A percentile compares a stretch with the other conserved stretches of the same genome.
These are phyloP conservation scores for Myotis findleyi DNA, from an alignment of 2,797 vertebrate genomes.

Conservation along the genomic window DNA sequence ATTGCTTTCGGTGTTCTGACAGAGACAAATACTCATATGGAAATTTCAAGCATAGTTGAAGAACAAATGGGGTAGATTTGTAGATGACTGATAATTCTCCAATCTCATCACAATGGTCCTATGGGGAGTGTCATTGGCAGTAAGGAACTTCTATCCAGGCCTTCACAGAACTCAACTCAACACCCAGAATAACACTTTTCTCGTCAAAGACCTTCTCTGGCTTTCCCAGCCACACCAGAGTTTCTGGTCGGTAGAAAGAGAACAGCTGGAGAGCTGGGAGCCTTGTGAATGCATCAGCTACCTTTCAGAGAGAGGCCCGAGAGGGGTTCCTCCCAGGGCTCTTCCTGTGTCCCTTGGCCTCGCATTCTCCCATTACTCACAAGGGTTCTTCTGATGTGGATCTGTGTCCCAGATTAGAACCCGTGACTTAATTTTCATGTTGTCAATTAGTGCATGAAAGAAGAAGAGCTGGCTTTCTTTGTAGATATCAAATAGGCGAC, in stretches of 20 bases:
- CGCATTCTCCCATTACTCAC: neutral
- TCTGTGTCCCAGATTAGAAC: neutral
- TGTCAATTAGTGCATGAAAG: neutral
- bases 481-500: neutral
- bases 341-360: neutral
- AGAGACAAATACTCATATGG: neutral
- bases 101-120: neutral
- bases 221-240: neutral
- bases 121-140: neutral
- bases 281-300: neutral
- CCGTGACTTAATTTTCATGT: neutral
- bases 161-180: neutral
- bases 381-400: neutral
- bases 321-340: neutral
- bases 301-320: neutral
- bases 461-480: neutral
- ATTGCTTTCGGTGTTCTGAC: neutral
- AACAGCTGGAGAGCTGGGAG: neutral
- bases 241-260: neutral
- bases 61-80: neutral
- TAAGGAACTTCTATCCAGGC: neutral
- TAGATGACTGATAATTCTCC: neutral
- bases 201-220: neutral
- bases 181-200: neutral
- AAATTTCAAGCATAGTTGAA: slow-evolving; percentile 11